Evolutionary conservation across 2,113 vertebrate species (phyloP).

Genomic region (Charina bottae): DNA sequence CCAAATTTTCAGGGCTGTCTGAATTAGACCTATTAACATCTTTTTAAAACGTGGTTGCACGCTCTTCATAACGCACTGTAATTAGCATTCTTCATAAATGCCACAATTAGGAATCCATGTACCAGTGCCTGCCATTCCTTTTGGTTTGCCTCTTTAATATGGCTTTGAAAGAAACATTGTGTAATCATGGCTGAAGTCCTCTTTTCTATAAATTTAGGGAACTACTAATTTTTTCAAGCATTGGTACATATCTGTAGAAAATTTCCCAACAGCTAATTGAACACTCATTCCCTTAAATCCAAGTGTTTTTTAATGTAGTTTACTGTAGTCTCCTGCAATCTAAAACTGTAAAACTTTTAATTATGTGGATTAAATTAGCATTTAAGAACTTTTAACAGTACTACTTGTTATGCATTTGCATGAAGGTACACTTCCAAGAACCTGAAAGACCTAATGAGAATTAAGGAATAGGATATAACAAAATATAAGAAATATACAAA

Average conservation of each 20-base stretch:
- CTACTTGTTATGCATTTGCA: neutral
- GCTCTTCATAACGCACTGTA: neutral
- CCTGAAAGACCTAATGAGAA: neutral
- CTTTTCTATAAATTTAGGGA: conserved; percentile 15
- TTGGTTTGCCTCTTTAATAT: neutral
- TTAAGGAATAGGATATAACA: neutral
- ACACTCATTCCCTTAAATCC: neutral
- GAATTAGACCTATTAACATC: neutral
- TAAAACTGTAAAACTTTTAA: neutral
- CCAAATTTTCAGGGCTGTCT: neutral
- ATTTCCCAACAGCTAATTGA: neutral
- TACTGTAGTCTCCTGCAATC: neutral
- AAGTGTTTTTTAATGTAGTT: neutral
- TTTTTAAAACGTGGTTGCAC: neutral
- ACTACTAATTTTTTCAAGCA: conserved; percentile 12
- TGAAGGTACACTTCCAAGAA: neutral
- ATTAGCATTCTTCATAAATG: neutral
- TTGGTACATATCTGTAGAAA: neutral
- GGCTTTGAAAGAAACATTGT: conserved; percentile 4
- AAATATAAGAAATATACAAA: neutral
- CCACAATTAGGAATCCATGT: neutral
- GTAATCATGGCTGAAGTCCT: neutral
- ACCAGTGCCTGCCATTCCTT: neutral
- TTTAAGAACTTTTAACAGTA: neutral
- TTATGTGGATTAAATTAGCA: conserved; percentile 1